Evolutionary conservation across 2,113 vertebrate species (phyloP).

Genomic region (Hemichromis elongatus): DNA sequence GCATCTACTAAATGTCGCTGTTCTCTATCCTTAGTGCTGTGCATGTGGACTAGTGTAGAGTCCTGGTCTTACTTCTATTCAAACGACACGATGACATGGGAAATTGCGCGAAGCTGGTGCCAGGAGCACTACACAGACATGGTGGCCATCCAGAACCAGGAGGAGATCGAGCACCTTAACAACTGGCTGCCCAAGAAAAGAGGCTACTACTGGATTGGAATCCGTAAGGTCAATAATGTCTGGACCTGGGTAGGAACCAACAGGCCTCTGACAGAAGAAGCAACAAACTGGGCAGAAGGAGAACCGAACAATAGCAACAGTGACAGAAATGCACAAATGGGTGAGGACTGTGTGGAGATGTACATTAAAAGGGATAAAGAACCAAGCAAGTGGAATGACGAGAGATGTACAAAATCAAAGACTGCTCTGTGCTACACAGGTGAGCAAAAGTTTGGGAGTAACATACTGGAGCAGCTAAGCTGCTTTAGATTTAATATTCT

Average conservation of each 20-base stretch:
- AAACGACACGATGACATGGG: conserved; percentile 69
- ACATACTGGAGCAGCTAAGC: background rate
- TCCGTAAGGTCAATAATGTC: conserved; percentile 67
- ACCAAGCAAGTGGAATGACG: conserved; percentile 86
- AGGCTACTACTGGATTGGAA: conserved; percentile 90
- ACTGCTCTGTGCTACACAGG: conserved; percentile 85
- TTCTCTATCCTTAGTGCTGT: conserved; percentile 57
- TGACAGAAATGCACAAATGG: conserved; percentile 18
- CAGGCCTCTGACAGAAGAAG: conserved; percentile 75
- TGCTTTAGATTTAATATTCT: background rate
- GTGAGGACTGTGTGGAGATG: conserved; percentile 93
- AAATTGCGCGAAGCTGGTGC: conserved; percentile 76
- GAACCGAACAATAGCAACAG: conserved; percentile 83
- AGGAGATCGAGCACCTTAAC: conserved; percentile 81
- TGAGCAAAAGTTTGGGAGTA: conserved; percentile 20
- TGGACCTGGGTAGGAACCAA: conserved; percentile 95
- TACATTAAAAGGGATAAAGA: conserved; percentile 74
- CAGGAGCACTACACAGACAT: conserved; percentile 78
- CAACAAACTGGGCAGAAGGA: conserved; percentile 80
- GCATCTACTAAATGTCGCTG: background rate
- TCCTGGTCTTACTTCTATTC: conserved; percentile 83
- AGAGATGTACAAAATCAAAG: conserved; percentile 75
- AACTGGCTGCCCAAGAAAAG: conserved; percentile 44
- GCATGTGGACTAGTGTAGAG: conserved; percentile 50
- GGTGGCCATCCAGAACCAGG: conserved; percentile 91